These are phyloP conservation scores for rabbit (Oryctolagus cuniculus) DNA, from an alignment of 2,113 vertebrate genomes.

Conservation along the genomic window DNA sequence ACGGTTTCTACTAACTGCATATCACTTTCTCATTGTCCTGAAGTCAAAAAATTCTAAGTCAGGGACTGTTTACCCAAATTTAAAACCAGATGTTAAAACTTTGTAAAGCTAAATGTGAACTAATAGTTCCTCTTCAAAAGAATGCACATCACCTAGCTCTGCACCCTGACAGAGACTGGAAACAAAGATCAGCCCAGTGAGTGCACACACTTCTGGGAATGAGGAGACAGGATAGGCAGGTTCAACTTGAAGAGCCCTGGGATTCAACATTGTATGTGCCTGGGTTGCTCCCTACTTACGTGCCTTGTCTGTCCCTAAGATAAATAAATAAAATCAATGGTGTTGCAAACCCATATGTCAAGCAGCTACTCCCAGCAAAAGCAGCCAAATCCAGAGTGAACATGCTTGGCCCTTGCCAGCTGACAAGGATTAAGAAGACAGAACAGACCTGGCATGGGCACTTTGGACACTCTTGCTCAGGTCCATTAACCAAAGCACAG, in stretches of 20 bases:
- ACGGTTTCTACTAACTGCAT: too few species aligned
- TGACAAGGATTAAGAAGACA: not conserved
- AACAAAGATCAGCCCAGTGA: not conserved
- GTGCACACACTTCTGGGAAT: not conserved
- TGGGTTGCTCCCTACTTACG: not conserved
- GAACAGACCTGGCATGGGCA: not conserved
- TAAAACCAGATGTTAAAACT: not conserved
- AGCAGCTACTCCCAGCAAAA: not conserved
- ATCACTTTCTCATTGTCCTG: too few species aligned
- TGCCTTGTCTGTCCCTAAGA: not conserved
- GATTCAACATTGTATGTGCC: not conserved
- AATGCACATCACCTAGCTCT: not conserved
- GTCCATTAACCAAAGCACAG: not conserved
- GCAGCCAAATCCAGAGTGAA: not conserved
- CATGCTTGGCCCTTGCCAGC: not conserved
- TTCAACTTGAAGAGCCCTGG: not conserved
- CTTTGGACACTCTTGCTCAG: not conserved
- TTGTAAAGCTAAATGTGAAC: not conserved
- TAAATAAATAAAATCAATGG: not conserved
- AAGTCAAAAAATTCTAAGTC: too few species aligned
- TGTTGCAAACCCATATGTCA: not conserved
- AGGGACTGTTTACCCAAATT: not conserved
- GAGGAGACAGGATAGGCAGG: not conserved
- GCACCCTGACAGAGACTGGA: not conserved
- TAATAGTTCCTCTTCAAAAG: not conserved